Conservation (phyloP, 2,113 vertebrate genomes). For the Haplochromis burtoni region DNA sequence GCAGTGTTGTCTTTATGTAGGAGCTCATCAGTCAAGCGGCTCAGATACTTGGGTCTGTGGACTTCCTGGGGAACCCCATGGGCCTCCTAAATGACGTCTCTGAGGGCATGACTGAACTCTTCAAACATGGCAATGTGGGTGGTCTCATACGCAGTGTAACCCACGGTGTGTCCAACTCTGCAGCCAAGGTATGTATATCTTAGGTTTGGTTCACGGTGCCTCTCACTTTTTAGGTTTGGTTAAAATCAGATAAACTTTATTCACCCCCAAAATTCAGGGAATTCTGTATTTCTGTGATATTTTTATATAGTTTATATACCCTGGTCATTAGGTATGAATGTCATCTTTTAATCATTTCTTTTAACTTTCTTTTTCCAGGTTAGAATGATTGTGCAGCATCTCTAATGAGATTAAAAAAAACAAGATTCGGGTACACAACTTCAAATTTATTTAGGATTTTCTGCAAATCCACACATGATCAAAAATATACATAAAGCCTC, state of each 20-base stretch:
- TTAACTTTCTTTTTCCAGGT: neutral
- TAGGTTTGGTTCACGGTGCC: neutral
- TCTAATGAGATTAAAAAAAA: neutral
- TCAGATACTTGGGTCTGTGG: constrained; percentile 93
- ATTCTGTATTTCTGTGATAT: neutral
- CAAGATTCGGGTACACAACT: neutral
- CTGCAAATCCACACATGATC: neutral
- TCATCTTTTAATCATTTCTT: neutral
- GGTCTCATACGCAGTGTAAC: constrained; percentile 95
- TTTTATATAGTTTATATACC: neutral
- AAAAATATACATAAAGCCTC: neutral
- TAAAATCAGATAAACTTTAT: neutral
- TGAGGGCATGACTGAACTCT: constrained; percentile 89
- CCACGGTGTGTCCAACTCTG: constrained; percentile 95
- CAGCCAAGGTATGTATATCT: constrained; percentile 81
- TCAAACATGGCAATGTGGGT: constrained; percentile 92
- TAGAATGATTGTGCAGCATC: neutral
- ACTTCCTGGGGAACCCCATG: constrained; percentile 98
- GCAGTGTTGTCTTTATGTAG: constrained; percentile 45
- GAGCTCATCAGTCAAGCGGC: constrained; percentile 95
- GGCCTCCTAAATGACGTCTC: constrained; percentile 92
- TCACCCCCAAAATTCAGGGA: neutral
- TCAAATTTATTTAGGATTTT: neutral
- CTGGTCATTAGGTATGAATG: neutral
- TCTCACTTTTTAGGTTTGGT: neutral